Conservation (phyloP, 1,140 invertebrate species). For the Agrilus planipennis region DNA sequence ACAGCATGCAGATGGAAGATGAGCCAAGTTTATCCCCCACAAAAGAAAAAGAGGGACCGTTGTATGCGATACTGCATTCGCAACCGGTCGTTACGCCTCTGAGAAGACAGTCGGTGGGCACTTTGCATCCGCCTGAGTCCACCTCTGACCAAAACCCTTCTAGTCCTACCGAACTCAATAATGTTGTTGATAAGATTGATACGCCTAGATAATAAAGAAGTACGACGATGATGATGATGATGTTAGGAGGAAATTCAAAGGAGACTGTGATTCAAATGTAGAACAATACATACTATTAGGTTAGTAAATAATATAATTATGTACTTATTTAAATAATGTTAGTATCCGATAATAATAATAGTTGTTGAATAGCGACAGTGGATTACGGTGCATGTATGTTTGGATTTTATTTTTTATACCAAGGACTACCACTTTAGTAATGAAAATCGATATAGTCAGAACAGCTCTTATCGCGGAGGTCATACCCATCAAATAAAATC, state of each 20-base stretch:
- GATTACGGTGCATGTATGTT: no score
- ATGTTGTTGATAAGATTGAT: slow-evolving; percentile 4
- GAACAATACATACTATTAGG: no score
- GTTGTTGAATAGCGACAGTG: no score
- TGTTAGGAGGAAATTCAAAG: no score
- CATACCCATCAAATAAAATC: no score
- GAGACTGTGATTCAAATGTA: slow-evolving; percentile 6
- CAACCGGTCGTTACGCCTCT: slow-evolving; percentile 20
- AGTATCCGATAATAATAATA: no score
- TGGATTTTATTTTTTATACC: no score
- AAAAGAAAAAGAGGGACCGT: slow-evolving; percentile 26
- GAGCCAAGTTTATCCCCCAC: slow-evolving; percentile 28
- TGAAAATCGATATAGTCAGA: no score
- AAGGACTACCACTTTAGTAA: no score
- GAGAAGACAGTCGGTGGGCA: slow-evolving; percentile 29
- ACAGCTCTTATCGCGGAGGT: no score
- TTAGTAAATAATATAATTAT: no score
- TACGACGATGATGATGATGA: not conserved
- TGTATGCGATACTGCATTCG: slow-evolving; percentile 29
- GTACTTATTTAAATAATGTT: no score
- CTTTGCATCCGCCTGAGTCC: slow-evolving; percentile 23
- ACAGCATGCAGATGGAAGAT: slow-evolving; percentile 58
- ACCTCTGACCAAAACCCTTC: slow-evolving; percentile 16
- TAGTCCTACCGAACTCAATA: slow-evolving; percentile 10
- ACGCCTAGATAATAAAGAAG: slow-evolving; percentile 17